Evolutionary conservation across 1,140 invertebrate species (phyloP).

Genomic region (Drosophila seguyi): DNA sequence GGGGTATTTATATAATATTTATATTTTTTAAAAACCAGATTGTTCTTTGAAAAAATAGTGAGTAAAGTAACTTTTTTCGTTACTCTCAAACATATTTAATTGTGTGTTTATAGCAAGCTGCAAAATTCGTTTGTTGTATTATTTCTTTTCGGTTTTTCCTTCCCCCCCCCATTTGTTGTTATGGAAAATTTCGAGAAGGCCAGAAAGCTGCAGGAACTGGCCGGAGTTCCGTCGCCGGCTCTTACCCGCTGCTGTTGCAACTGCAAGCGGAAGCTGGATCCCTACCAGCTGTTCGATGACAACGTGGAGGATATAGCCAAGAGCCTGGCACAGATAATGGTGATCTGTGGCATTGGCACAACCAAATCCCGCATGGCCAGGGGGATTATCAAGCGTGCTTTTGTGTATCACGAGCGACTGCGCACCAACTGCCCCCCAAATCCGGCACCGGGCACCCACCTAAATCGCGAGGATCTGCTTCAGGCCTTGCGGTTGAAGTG

Average conservation of each 20-base stretch:
- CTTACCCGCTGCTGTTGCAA: slow-evolving; percentile 47
- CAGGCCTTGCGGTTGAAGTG: slow-evolving; percentile 66
- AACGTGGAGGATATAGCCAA: slow-evolving; percentile 68
- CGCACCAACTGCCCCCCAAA: slow-evolving; percentile 33
- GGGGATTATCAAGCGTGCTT: slow-evolving; percentile 68
- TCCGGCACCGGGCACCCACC: slow-evolving; percentile 10
- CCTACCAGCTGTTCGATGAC: slow-evolving; percentile 66
- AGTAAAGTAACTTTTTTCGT: not conserved
- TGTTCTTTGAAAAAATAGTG: no score
- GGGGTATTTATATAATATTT: not conserved
- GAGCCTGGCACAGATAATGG: slow-evolving; percentile 63
- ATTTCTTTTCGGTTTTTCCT: not conserved
- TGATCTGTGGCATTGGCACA: slow-evolving; percentile 68
- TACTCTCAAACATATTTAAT: not conserved
- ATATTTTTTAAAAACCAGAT: no score
- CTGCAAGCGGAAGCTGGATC: slow-evolving; percentile 65
- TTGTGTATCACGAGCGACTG: slow-evolving; percentile 65
- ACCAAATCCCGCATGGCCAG: slow-evolving; percentile 52
- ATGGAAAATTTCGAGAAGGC: slow-evolving; percentile 31
- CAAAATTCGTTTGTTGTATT: slow-evolving; percentile 15
- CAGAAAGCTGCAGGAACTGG: slow-evolving; percentile 3
- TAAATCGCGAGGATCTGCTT: slow-evolving; percentile 67
- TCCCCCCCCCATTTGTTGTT: no score
- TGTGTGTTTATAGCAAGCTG: not conserved
- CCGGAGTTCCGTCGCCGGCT: slow-evolving; percentile 2